Percentiles rank a stretch among this genome's conserved stretches.
These are phyloP conservation scores for Allygus modestus DNA, from an alignment of 2,888 invertebrate genomes.

Conservation along the genomic window DNA sequence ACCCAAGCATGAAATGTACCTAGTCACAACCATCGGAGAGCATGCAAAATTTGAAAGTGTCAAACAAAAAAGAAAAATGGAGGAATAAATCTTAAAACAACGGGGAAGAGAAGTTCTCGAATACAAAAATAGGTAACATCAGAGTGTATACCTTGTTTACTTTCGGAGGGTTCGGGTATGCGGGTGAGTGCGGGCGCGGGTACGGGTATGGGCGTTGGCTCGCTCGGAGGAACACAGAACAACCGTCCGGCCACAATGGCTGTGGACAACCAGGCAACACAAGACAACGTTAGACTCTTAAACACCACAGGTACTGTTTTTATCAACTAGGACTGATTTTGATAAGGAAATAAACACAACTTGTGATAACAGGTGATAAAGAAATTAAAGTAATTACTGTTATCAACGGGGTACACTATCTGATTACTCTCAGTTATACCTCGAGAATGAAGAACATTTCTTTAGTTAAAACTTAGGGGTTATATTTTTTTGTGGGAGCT, in stretches of 20 bases:
- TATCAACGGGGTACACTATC: slow-evolving; percentile 45
- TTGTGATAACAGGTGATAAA: slow-evolving; percentile 43
- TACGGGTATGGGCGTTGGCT: slow-evolving; percentile 18
- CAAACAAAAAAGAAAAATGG: no score
- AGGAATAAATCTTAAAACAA: neutral
- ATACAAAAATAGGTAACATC: neutral
- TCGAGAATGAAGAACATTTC: neutral
- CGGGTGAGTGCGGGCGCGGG: neutral
- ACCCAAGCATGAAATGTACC: no score
- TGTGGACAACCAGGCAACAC: slow-evolving; percentile 40
- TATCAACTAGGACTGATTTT: slow-evolving; percentile 42
- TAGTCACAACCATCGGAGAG: no score
- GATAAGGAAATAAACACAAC: slow-evolving; percentile 51
- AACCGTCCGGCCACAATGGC: slow-evolving; percentile 66
- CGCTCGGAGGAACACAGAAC: slow-evolving; percentile 60
- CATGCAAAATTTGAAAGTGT: no score
- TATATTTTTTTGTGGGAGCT: no score
- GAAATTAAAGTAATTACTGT: slow-evolving; percentile 53
- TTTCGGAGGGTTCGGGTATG: slow-evolving; percentile 57
- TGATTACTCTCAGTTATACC: slow-evolving; percentile 18
- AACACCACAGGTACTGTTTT: slow-evolving; percentile 34
- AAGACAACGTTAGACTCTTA: slow-evolving; percentile 6
- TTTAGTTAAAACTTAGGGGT: neutral
- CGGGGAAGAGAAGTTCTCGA: neutral
- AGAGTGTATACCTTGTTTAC: slow-evolving; percentile 62